These are phyloP conservation scores for Eidolon helvum DNA, from an alignment of 2,113 vertebrate genomes.

Conservation along the genomic window DNA sequence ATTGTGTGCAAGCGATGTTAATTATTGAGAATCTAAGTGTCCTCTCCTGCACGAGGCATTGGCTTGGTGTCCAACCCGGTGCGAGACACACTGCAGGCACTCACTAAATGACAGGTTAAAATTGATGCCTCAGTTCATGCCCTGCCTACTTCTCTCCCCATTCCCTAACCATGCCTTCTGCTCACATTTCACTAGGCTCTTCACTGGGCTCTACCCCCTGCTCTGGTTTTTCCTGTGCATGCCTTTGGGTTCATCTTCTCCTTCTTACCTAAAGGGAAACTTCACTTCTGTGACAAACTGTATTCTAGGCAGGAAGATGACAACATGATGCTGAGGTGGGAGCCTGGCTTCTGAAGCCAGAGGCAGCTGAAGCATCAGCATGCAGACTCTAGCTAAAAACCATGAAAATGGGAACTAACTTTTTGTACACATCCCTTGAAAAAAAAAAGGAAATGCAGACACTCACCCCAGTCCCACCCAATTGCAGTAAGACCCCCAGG, in stretches of 20 bases:
- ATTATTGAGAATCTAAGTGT: background rate
- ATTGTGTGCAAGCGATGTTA: background rate
- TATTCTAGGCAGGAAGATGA: background rate
- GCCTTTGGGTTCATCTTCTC: background rate
- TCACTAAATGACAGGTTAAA: background rate
- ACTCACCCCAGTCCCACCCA: background rate
- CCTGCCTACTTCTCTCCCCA: background rate
- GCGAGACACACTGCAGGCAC: background rate
- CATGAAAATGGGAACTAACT: too few relatives aligned
- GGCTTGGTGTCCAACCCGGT: background rate
- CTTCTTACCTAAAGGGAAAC: background rate
- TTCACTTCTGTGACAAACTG: background rate
- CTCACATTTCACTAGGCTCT: background rate
- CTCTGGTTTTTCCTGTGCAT: background rate
- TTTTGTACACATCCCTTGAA: too few relatives aligned
- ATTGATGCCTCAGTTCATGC: fast-evolving
- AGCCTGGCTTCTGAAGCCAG: background rate
- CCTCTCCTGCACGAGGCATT: background rate
- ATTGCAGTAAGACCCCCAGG: background rate
- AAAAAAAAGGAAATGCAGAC: background rate
- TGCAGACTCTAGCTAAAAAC: too few relatives aligned
- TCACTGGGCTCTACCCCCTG: background rate
- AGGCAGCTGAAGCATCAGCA: background rate
- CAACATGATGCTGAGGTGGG: fast-evolving
- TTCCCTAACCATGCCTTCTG: background rate